These are phyloP conservation scores for Eristalinus aeneus DNA, from an alignment of 2,888 invertebrate species.

Conservation along the genomic window DNA sequence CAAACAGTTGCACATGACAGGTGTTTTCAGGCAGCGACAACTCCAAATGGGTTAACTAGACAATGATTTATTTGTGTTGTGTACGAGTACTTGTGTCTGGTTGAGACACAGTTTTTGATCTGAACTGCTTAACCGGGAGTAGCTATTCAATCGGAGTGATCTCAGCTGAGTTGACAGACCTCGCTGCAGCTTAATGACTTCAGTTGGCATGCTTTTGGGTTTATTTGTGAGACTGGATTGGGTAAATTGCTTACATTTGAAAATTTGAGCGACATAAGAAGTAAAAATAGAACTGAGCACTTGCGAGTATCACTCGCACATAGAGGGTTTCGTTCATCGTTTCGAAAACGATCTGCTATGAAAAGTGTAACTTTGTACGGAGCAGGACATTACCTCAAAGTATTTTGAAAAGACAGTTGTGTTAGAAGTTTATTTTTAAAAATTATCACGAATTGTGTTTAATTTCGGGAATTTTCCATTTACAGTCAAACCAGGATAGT, in stretches of 20 bases:
- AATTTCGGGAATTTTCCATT: too few species aligned
- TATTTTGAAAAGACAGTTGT: too few species aligned
- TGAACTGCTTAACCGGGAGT: background rate
- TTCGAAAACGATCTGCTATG: too few species aligned
- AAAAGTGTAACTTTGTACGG: too few species aligned
- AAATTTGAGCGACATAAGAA: too few species aligned
- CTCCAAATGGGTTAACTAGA: constrained; percentile 19
- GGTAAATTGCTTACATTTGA: too few species aligned
- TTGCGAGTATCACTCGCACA: too few species aligned
- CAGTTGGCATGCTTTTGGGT: background rate
- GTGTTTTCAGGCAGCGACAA: constrained; percentile 61
- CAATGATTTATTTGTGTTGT: constrained; percentile 26
- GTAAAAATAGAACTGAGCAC: background rate
- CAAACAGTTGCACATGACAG: constrained; percentile 54
- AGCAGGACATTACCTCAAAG: too few species aligned
- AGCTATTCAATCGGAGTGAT: background rate
- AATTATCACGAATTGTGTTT: too few species aligned
- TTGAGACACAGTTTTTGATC: background rate
- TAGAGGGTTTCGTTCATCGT: too few species aligned
- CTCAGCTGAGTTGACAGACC: background rate
- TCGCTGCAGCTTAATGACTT: background rate
- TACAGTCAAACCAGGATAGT: too few species aligned
- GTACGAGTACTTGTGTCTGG: background rate
- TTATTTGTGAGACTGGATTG: background rate
- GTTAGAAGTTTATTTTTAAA: too few species aligned